phyloP scores from a whole-genome alignment of 1,140 invertebrate genomes.

The Drosophila pachea region DNA sequence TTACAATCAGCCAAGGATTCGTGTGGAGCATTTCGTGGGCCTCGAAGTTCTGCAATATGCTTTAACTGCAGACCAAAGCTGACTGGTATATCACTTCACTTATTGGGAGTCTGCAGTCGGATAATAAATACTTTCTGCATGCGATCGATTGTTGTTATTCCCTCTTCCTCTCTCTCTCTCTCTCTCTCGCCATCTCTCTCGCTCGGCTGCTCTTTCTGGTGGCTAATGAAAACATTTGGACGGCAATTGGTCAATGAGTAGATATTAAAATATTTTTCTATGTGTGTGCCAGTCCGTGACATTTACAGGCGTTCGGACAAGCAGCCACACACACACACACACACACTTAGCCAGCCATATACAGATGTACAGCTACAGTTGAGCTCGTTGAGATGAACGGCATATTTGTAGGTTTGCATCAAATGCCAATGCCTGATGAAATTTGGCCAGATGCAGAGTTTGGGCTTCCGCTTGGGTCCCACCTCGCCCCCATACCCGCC shows the following conservation, averaged over 20 bases:
- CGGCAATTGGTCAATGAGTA: constrained; percentile 47
- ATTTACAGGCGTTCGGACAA: constrained; percentile 53
- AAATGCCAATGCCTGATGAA: constrained; percentile 13
- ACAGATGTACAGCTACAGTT: background rate
- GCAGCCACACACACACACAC: constrained; percentile 6
- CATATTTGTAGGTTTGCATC: constrained; percentile 23
- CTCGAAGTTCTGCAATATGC: too few relatives aligned
- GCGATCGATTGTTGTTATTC: constrained; percentile 27
- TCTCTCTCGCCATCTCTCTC: background rate
- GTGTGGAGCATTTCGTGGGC: too few relatives aligned
- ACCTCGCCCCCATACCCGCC: background rate
- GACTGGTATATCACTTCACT: background rate
- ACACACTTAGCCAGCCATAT: background rate
- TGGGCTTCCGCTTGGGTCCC: background rate
- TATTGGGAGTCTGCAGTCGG: constrained; percentile 18
- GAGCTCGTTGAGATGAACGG: constrained; percentile 2
- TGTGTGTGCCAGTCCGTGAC: constrained; percentile 55
- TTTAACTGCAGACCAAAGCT: background rate
- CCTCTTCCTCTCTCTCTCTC: background rate
- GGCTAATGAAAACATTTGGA: constrained; percentile 74
- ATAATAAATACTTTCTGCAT: constrained; percentile 11
- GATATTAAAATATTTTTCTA: constrained; percentile 73
- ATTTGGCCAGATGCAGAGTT: constrained; percentile 27
- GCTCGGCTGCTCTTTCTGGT: constrained; percentile 35
- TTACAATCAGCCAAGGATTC: too few relatives aligned